Conservation (phyloP, 1,140 invertebrate genomes). For the Ruditapes philippinarum region DNA sequence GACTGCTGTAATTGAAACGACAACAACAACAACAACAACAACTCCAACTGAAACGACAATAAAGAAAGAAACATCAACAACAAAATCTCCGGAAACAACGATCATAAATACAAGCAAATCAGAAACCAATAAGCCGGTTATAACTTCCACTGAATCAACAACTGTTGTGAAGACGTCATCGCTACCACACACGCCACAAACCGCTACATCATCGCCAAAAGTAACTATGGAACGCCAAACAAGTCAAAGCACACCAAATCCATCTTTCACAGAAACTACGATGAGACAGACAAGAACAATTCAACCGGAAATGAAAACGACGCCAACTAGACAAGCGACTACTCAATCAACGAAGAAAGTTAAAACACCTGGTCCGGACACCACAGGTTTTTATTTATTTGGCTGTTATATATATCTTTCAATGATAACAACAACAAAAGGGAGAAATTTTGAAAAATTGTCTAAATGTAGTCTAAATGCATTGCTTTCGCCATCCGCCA, state of each 20-base stretch:
- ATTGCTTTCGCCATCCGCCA: too few species aligned
- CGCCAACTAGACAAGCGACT: not conserved
- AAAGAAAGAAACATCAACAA: not conserved
- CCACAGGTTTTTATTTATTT: not conserved
- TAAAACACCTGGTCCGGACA: not conserved
- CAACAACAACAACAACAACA: slow-evolving; percentile 9
- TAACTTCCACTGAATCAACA: not conserved
- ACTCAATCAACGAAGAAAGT: not conserved
- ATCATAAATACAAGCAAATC: not conserved
- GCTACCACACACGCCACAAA: not conserved
- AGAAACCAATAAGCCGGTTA: not conserved
- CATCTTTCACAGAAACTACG: not conserved
- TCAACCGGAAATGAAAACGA: not conserved
- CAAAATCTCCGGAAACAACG: not conserved
- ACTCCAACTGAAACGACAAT: not conserved
- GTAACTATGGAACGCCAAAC: not conserved
- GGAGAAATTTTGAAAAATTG: too few species aligned
- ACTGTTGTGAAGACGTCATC: not conserved
- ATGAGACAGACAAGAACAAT: not conserved
- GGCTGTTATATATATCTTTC: too few species aligned
- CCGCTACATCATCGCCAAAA: not conserved
- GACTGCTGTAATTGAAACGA: not conserved
- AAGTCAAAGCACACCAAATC: not conserved
- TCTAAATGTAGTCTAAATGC: too few species aligned
- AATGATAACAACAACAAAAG: too few species aligned